A percentile compares a stretch with the other conserved stretches of the same genome.
These are phyloP conservation scores for Baryphthengus martii DNA, from an alignment of 2,113 vertebrate genomes.

Conservation along the genomic window DNA sequence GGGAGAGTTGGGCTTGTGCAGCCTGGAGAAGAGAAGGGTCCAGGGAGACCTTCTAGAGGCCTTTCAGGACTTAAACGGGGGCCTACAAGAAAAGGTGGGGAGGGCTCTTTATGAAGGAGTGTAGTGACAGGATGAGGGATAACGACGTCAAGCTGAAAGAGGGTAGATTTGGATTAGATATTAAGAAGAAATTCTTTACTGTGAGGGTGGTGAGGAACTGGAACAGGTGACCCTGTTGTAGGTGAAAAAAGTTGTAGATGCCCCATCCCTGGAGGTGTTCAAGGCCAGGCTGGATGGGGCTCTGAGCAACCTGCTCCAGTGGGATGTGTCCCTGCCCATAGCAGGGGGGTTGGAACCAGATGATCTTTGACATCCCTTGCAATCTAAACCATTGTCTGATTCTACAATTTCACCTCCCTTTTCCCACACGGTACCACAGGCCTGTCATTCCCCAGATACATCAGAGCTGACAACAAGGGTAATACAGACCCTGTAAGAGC, in stretches of 20 bases:
- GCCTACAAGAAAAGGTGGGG: background rate
- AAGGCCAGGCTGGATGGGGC: background rate
- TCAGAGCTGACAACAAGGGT: background rate
- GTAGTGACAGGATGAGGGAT: background rate
- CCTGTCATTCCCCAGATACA: accelerated
- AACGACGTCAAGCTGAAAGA: background rate
- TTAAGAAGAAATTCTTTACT: background rate
- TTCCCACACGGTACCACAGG: accelerated
- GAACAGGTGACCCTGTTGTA: background rate
- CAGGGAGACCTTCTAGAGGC: background rate
- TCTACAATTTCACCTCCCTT: background rate
- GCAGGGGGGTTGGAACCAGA: background rate
- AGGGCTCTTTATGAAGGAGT: background rate
- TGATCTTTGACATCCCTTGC: background rate
- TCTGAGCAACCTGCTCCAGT: background rate
- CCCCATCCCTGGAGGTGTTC: background rate
- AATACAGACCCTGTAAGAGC: accelerated
- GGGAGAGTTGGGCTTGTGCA: background rate
- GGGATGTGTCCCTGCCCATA: background rate
- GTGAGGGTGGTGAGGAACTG: background rate
- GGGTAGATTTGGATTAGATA: background rate
- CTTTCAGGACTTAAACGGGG: background rate
- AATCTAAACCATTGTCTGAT: background rate
- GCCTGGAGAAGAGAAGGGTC: background rate
- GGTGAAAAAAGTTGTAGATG: background rate